Conservation (phyloP, 2,113 vertebrate genomes). For the Heterochromis multidens region DNA sequence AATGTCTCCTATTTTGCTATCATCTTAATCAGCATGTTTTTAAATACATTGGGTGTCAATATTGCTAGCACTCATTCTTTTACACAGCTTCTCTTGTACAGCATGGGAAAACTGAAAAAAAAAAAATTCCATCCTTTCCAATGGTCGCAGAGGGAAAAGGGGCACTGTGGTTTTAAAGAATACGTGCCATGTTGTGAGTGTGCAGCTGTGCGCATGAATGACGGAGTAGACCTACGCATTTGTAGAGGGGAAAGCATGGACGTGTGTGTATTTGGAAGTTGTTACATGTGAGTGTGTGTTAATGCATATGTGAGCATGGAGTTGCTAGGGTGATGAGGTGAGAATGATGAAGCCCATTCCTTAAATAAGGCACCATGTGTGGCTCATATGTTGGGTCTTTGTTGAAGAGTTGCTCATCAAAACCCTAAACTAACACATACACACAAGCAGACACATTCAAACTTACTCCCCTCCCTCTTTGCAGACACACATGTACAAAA, state of each 20-base stretch:
- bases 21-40: not conserved
- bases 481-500: conserved; percentile 5
- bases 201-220: conserved; percentile 27
- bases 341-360: conserved; percentile 70
- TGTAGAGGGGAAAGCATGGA: conserved; percentile 1
- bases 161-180: conserved; percentile 21
- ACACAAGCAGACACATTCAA: conserved; percentile 24
- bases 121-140: conserved; percentile 36
- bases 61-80: conserved; percentile 20
- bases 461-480: not conserved
- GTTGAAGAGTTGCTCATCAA: conserved; percentile 60
- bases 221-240: not conserved
- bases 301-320: not conserved
- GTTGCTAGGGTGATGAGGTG: conserved; percentile 65
- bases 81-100: conserved; percentile 7
- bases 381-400: conserved; percentile 69
- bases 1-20: not conserved
- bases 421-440: conserved; percentile 46
- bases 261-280: conserved; percentile 15
- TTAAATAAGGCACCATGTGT: conserved; percentile 63
- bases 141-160: not conserved
- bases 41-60: not conserved
- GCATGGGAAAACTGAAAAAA: conserved; percentile 27
- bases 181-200: not conserved
- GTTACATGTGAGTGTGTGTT: conserved; percentile 15